These are phyloP conservation scores for Myripristis jacobus DNA, from an alignment of 2,797 vertebrate genomes.

Conservation along the genomic window DNA sequence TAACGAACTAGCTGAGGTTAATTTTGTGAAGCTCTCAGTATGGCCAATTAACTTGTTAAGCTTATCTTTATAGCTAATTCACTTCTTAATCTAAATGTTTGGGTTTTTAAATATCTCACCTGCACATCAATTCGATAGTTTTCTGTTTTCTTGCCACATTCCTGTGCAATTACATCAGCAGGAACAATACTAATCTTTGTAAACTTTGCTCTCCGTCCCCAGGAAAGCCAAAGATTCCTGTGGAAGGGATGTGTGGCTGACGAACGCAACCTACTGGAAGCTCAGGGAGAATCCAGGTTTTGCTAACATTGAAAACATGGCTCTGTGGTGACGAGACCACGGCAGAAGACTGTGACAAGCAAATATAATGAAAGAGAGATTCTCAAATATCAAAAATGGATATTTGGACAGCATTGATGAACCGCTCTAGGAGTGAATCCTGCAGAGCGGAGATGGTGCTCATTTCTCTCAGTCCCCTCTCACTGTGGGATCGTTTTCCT, in stretches of 20 bases:
- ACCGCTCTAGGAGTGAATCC: slow-evolving; percentile 42
- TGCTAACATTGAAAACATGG: slow-evolving; percentile 82
- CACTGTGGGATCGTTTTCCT: background rate
- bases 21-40: background rate
- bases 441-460: slow-evolving; percentile 64
- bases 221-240: slow-evolving; percentile 87
- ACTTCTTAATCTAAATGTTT: background rate
- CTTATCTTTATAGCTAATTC: background rate
- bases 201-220: slow-evolving; percentile 3
- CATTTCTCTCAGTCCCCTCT: slow-evolving; percentile 1
- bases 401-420: slow-evolving; percentile 70
- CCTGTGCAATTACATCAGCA: background rate
- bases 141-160: background rate
- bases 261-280: slow-evolving; percentile 92
- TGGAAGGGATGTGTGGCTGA: slow-evolving; percentile 92
- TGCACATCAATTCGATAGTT: too few relatives aligned
- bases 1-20: background rate
- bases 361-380: background rate
- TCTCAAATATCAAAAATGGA: background rate
- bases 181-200: background rate
- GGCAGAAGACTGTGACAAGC: background rate
- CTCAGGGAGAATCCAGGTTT: slow-evolving; percentile 91
- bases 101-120: background rate
- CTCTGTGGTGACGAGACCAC: slow-evolving; percentile 87
- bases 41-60: background rate